Base-by-base conservation (phyloP, 1,140 invertebrate genomes). In the Cecropterus lyciades region DNA sequence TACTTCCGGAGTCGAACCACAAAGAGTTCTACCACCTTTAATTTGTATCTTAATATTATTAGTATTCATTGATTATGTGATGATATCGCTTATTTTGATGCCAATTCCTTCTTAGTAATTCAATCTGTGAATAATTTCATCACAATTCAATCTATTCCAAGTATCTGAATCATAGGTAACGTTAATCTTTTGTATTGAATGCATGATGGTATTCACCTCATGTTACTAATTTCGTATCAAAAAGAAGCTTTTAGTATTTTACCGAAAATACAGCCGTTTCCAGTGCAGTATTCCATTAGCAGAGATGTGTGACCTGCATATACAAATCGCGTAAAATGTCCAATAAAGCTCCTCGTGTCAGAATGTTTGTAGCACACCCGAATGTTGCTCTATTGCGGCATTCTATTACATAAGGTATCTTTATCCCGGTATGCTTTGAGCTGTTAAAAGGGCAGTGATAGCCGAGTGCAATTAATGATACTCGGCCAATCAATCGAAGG, bases 91-190 rank as follows among this genome's bases (percentile, higher is more conserved):
- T 40, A 40, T 3, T 40, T 40, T 11, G 37, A 15, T 53, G 49
- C 27, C 14, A 33, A 33, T 33, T 5, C 6, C 10, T 55, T 55
- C 15, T 20, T 55, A 7, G 7, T 15, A 42, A 55, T 42, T 55
- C 14, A 42, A 55, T 20, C 33, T 55, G 52, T 55, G 37, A 42
- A 42, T 40, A 20, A 55, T 40, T 42, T 42, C 52, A 42, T 13
- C 13, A 10, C 13, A 57, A 45, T 43, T n/a, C 10, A 45, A 15
- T 57, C 51, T 43, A 45, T 46, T 57, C 43, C 13, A 45, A 45
- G 42, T 45, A 57, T 20, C 13, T 45, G 55, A 45, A 57, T 27
- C 55, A 45, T 33, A 9, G 9, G 40, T 55, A 55, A 3, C n/a
- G 10, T n/a, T 40, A n/a, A 13, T 13, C n/a, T 13, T 40, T n/a